Base-by-base conservation (phyloP, 2,797 vertebrate genomes). In the Microchirus variegatus region DNA sequence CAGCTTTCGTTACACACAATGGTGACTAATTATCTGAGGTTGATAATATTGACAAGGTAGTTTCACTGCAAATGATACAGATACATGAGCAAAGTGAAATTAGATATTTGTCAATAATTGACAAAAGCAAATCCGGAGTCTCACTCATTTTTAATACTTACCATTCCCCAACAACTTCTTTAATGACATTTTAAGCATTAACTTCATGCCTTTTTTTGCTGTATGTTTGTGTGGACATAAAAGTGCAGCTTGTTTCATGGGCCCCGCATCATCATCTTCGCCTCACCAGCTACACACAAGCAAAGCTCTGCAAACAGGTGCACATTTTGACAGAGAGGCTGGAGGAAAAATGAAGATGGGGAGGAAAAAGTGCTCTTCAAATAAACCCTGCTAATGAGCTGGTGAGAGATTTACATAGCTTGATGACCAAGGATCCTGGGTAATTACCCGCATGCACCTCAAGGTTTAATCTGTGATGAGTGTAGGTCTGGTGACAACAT, bases 11-110 rank as follows among this genome's bases (percentile, higher is more conserved):
- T 90, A 87, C 87, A 83, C 77, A 80, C 58, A 87, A 79, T 70
- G 81, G 73, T 67, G 82, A 89, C 85, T 89, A 91, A 91, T 87
- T 85, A 88, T 85, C 80, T 64, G 49, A 70, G 72, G 77, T 78
- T 91, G 55, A 82, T 64, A 68, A 54, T 84, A 78, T 80, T 68
- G 76, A 75, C 55, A 80, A 17, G 80, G 52, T 80, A 71, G 78
- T 87, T 87, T 70, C 73, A 62, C 67, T 59, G 77, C 69, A 70
- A 70, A 88, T 83, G 81, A 88, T 86, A 76, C 52, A 69, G 73
- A 82, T 47, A 63, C 66, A 79, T 53, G 16, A 69, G 31, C 38
- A 48, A 48, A 59, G 50, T 47, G 72, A 70, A 87, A 75, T 9
- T 4, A 52, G 67, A 89, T 75, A 84, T 56, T 59, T 26, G 43